Evolutionary conservation across 2,888 invertebrate genomes (phyloP).

Genomic region (Pachycephus smyrnensis): DNA sequence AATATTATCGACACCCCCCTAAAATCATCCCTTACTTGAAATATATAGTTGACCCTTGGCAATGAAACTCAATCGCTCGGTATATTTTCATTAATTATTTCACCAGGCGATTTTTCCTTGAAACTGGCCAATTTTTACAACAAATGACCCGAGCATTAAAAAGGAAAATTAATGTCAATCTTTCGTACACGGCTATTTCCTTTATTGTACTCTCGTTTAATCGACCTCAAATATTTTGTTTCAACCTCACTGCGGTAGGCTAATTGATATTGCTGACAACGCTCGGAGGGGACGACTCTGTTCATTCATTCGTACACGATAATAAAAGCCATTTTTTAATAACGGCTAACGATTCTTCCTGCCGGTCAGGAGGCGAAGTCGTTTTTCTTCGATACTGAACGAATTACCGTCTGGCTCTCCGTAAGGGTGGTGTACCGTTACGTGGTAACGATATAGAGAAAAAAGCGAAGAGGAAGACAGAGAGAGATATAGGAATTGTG

Average conservation of each 20-base stretch:
- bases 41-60: background rate
- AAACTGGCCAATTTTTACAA: background rate
- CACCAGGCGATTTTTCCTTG: background rate
- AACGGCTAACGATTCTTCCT: background rate
- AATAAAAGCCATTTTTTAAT: background rate
- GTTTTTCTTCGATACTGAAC: background rate
- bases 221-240: background rate
- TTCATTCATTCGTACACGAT: background rate
- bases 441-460: background rate
- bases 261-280: background rate
- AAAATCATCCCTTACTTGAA: background rate
- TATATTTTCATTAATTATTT: background rate
- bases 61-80: background rate
- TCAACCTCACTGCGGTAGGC: background rate
- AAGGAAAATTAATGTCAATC: too few relatives aligned
- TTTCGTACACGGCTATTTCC: background rate
- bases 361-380: background rate
- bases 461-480: background rate
- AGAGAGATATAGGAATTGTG: background rate
- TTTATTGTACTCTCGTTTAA: background rate
- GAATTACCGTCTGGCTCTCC: background rate
- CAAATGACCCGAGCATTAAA: background rate
- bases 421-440: background rate
- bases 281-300: background rate
- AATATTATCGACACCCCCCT: background rate